Conservation (phyloP, 2,888 invertebrate species). For the Loripinus fragilis region DNA sequence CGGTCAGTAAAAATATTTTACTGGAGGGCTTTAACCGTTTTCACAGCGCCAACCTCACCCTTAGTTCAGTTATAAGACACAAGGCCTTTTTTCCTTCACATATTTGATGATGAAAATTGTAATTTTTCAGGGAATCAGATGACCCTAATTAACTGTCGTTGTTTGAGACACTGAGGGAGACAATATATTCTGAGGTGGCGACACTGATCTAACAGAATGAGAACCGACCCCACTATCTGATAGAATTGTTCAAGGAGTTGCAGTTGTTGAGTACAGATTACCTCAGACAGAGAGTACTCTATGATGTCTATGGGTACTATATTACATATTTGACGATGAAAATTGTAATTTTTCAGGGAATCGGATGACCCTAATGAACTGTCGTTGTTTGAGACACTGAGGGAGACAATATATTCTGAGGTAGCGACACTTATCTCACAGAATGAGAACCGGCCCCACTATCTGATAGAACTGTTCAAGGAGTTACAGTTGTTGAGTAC, state of each 20-base stretch:
- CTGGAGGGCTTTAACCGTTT: too few species aligned
- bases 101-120: too few species aligned
- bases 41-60: too few species aligned
- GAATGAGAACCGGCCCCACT: conserved; percentile 90
- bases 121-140: too few species aligned
- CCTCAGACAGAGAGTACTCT: conserved; percentile 87
- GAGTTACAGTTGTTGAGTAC: conserved; percentile 89
- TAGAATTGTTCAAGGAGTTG: conserved; percentile 89
- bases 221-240: conserved; percentile 87
- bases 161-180: conserved; percentile 86
- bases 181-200: conserved; percentile 93
- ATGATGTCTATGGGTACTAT: too few species aligned
- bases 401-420: conserved; percentile 93
- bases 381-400: conserved; percentile 79
- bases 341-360: too few species aligned
- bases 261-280: conserved; percentile 89
- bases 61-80: too few species aligned
- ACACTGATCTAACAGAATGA: conserved; percentile 92
- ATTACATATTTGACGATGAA: too few species aligned
- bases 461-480: conserved; percentile 87
- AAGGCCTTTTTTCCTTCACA: too few species aligned
- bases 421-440: conserved; percentile 91
- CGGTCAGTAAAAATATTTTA: too few species aligned
- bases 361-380: conserved; percentile 69
- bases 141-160: conserved; percentile 71